Percentiles rank a stretch among this genome's conserved stretches.
phyloP scores from a whole-genome alignment of 2,888 invertebrate species.

The Tubulanus polymorphus region DNA sequence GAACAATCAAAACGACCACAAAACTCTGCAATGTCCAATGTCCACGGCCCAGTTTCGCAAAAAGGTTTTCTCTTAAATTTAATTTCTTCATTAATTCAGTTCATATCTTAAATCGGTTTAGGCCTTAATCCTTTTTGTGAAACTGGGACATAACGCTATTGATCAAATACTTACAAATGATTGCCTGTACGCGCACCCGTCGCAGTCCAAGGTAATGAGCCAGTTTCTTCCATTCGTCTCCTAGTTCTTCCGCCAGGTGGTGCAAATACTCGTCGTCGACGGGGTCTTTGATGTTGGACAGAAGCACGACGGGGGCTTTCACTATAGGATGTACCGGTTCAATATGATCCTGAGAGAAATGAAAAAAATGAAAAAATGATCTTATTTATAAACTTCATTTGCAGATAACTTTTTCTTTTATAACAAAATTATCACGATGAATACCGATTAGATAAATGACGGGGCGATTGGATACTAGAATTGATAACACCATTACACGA shows the following conservation, averaged over 20 bases:
- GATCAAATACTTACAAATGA: too few relatives aligned
- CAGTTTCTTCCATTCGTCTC: conserved; percentile 42
- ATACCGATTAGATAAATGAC: neutral
- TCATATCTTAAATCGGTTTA: too few relatives aligned
- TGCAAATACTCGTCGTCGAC: conserved; percentile 33
- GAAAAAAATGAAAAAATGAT: conserved; percentile 4
- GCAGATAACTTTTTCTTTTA: too few relatives aligned
- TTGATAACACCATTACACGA: neutral
- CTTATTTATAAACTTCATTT: neutral
- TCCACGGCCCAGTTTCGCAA: too few relatives aligned
- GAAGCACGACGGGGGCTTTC: conserved; percentile 28
- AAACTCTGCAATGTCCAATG: too few relatives aligned
- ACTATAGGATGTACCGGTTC: conserved; percentile 24
- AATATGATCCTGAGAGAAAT: conserved; percentile 36
- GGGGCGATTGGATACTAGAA: neutral
- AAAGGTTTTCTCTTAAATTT: too few relatives aligned
- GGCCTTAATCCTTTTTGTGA: too few relatives aligned
- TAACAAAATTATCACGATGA: neutral
- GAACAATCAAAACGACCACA: too few relatives aligned
- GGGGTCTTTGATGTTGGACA: conserved; percentile 29
- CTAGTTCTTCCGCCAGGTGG: conserved; percentile 34
- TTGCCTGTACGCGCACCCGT: conserved; percentile 33
- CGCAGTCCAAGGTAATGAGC: conserved; percentile 37
- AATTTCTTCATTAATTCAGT: too few relatives aligned
- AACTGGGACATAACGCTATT: too few relatives aligned